These are phyloP conservation scores for Hemicentrotus pulcherrimus DNA, from an alignment of 35 echinoderm and acorn worm genomes.

Conservation along the genomic window DNA sequence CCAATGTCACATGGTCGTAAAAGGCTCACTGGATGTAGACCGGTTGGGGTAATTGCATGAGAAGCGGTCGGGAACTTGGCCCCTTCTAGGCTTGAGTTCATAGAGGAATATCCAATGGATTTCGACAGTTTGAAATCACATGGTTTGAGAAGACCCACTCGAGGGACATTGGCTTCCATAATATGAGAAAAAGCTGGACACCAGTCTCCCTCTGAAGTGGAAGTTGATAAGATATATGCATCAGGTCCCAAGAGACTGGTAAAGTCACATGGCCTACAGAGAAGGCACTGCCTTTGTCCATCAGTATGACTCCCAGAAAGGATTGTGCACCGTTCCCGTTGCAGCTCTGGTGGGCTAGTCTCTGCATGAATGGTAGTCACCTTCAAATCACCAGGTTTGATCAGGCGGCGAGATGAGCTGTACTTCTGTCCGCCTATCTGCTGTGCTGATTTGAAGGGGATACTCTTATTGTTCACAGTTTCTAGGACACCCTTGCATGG, in stretches of 20 bases:
- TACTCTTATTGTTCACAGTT: no score
- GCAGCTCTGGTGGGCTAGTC: background rate
- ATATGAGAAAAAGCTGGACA: background rate
- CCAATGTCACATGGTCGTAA: background rate
- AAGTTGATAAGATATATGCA: background rate
- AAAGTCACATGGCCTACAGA: background rate
- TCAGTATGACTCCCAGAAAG: background rate
- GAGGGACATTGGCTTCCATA: background rate
- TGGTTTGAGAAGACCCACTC: background rate
- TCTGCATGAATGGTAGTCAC: background rate
- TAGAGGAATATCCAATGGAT: background rate
- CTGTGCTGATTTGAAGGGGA: no score
- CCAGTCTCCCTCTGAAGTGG: background rate
- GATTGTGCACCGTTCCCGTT: background rate
- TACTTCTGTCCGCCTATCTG: no score
- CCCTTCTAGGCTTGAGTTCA: background rate
- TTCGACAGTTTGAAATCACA: background rate
- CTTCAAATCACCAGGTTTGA: background rate
- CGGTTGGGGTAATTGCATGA: background rate
- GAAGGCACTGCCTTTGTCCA: background rate
- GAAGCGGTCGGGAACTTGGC: background rate
- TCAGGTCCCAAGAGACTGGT: background rate
- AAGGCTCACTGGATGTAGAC: background rate
- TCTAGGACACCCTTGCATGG: no score
- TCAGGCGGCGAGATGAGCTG: background rate